A percentile compares a stretch with the other conserved stretches of the same genome.
Conservation (phyloP, 2,888 invertebrate species). For the Lasioglossum pauxillum region DNA sequence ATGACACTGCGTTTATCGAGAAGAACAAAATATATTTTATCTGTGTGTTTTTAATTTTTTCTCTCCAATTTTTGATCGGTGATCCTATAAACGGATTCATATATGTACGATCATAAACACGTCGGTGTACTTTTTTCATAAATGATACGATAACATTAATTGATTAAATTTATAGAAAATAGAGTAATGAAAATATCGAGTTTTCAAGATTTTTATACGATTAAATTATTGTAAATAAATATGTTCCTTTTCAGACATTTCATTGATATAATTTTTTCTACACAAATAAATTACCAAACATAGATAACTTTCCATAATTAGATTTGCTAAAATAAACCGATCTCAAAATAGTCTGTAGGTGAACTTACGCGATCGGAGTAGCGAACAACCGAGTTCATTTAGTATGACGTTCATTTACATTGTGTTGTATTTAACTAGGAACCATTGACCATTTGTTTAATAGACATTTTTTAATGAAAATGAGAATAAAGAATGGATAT, state of each 20-base stretch:
- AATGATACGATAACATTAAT: conserved; percentile 24
- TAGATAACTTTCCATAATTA: conserved; percentile 59
- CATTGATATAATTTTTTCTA: conserved; percentile 29
- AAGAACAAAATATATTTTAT: conserved; percentile 75
- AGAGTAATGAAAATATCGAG: conserved; percentile 40
- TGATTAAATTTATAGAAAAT: conserved; percentile 46
- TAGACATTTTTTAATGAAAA: conserved; percentile 25
- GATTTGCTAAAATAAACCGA: conserved; percentile 59
- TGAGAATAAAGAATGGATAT: conserved; percentile 58
- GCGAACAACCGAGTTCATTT: conserved; percentile 14
- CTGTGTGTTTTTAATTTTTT: conserved; percentile 73
- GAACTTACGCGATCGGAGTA: conserved; percentile 29
- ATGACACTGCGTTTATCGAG: conserved; percentile 77
- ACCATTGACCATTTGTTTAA: conserved; percentile 12
- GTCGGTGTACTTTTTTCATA: conserved; percentile 59
- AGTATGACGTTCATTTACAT: not conserved
- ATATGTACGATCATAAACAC: conserved; percentile 33
- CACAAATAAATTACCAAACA: conserved; percentile 36
- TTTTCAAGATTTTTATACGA: conserved; percentile 61
- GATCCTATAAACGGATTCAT: conserved; percentile 30
- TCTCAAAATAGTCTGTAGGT: conserved; percentile 65
- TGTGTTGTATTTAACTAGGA: not conserved
- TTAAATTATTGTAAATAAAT: conserved; percentile 72
- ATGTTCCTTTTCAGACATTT: conserved; percentile 58
- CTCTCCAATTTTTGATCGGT: conserved; percentile 40